Evolutionary conservation across 2,888 invertebrate species (phyloP), one percentile per base, ranked within the genome.

Genomic region (Drosophila kambysellisi): DNA sequence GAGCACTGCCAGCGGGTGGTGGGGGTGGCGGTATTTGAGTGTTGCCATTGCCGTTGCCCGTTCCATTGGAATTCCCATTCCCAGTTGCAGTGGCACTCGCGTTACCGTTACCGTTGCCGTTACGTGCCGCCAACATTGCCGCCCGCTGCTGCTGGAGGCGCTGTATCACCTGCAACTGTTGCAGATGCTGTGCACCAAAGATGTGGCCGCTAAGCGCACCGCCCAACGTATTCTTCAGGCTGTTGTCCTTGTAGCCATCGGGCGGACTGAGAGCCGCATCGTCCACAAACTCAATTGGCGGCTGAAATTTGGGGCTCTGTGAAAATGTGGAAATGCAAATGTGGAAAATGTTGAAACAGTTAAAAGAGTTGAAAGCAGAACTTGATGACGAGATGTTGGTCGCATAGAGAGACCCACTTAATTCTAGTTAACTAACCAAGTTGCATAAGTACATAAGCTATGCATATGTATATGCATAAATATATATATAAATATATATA

Each of bases 181-280:
- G 94, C 78, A 94, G 92, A 91, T 95, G 95, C 91, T 95, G 95
- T 53, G 96, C 95, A 56, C 95, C 94, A 92, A 95, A 95, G 79
- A 95, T 95, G 74, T 95, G 95, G 81, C 94, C 95, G 76, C 95
- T 94, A 51, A 95, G 94, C 83, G 95, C 95, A 39, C 93, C 93
- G 8, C 95, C 95, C 1, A 95, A 93, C 66, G 95, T 94, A 62
- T 94, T 94, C 86, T 95, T 95, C 82, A 95, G 94, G 81, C 96
- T 96, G 94, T 96, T 95, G 91, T 98, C 98, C 93, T 98, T 98
- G 94, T 98, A 98, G 12, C 97, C 98, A 92, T 98, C 98, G 15
- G 98, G 98, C 32, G 98, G 98, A 92, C 97, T 97, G 70, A 98
- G 95, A 6, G 98, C 97, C 50, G 97, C 97, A 75, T 96, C 95